Conservation (phyloP, 2,113 vertebrate genomes). For the Acinonyx jubatus region DNA sequence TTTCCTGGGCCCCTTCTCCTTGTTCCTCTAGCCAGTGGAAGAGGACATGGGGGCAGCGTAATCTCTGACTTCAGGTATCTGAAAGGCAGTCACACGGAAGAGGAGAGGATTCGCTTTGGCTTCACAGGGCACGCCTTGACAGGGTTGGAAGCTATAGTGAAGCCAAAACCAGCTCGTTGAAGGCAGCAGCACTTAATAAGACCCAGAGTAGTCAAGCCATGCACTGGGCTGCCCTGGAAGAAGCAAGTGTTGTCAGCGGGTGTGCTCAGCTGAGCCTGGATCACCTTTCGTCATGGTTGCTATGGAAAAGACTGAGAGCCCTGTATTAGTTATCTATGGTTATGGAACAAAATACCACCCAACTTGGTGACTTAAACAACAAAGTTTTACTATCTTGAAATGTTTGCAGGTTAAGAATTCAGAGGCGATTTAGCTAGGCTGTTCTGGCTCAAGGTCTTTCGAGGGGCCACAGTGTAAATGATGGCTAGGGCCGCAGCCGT, state of each 20-base stretch:
- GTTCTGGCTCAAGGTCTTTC: not conserved
- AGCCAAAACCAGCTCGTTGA: not conserved
- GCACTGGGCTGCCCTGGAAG: not conserved
- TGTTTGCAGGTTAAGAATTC: not conserved
- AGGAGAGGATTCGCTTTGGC: not conserved
- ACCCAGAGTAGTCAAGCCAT: not conserved
- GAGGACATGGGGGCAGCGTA: not conserved
- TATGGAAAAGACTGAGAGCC: not conserved
- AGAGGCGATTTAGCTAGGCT: not conserved
- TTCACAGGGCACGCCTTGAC: not conserved
- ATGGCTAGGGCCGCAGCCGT: too few species aligned
- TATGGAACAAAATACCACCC: not conserved
- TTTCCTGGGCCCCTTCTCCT: not conserved
- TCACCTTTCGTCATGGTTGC: not conserved
- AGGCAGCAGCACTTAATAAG: not conserved
- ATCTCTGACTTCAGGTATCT: not conserved
- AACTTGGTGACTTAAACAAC: not conserved
- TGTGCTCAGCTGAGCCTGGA: not conserved
- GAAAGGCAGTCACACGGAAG: not conserved
- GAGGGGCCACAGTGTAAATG: not conserved
- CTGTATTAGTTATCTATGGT: not conserved
- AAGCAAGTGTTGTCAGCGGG: not conserved
- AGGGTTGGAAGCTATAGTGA: not conserved
- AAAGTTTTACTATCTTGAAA: not conserved
- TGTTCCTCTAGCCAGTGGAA: not conserved